Conservation (phyloP, 2,113 vertebrate species). For the Crotalus viridis region DNA sequence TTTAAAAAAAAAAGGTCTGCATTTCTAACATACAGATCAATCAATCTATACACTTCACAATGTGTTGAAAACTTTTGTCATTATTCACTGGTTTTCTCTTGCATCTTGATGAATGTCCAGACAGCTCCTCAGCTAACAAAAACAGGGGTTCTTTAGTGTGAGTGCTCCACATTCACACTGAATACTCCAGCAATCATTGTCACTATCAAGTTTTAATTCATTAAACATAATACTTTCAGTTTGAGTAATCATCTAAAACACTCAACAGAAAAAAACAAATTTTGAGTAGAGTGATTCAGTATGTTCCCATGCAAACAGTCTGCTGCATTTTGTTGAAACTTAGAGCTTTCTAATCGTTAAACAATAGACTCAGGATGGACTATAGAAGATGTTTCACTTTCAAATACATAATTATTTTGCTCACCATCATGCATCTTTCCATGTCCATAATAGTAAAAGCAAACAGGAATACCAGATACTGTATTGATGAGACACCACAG, state of each 20-base stretch:
- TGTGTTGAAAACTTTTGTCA: not conserved
- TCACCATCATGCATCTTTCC: not conserved
- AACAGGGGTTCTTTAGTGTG: not conserved
- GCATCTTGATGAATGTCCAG: not conserved
- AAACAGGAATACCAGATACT: not conserved
- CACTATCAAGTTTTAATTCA: not conserved
- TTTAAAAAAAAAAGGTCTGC: not conserved
- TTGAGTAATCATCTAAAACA: not conserved
- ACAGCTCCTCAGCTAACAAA: not conserved
- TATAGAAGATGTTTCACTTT: not conserved
- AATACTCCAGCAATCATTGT: not conserved
- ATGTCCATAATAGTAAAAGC: not conserved
- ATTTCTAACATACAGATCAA: not conserved
- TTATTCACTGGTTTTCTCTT: not conserved
- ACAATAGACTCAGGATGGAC: not conserved
- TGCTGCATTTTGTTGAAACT: too few species aligned
- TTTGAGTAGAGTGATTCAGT: not conserved
- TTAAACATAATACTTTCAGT: not conserved
- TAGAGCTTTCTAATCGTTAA: not conserved
- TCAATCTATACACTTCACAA: not conserved
- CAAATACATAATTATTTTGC: not conserved
- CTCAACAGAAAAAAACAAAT: not conserved
- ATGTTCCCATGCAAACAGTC: not conserved
- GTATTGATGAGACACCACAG: not conserved
- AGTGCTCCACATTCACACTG: not conserved